Evolutionary conservation across 2,888 invertebrate species (phyloP).

Genomic region (Trisateles emortualis): DNA sequence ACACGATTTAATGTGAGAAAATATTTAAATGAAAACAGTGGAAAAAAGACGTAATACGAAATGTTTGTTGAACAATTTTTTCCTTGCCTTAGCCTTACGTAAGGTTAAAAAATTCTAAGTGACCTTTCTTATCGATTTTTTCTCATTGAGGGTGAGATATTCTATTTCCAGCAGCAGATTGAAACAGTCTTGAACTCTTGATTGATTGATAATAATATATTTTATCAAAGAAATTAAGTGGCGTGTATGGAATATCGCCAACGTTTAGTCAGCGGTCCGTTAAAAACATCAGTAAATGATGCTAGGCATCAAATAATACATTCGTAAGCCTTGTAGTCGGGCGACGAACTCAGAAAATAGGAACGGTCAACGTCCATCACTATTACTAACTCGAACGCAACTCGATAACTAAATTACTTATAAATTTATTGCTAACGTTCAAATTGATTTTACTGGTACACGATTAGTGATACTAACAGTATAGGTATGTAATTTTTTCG

Average conservation of each 20-base stretch:
- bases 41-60: too few species aligned
- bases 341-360: constrained; percentile 59
- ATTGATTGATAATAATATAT: too few species aligned
- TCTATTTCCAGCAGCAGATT: too few species aligned
- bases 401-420: constrained; percentile 24
- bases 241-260: constrained; percentile 30
- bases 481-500: not conserved
- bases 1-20: too few species aligned
- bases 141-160: too few species aligned
- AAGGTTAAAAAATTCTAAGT: too few species aligned
- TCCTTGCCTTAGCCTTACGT: too few species aligned
- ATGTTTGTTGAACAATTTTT: too few species aligned
- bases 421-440: constrained; percentile 1
- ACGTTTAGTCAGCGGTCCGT: constrained; percentile 28
- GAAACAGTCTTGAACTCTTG: too few species aligned
- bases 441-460: not conserved
- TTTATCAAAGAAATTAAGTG: not conserved
- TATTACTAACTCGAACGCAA: constrained; percentile 47
- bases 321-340: constrained; percentile 57
- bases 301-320: constrained; percentile 48
- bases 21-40: too few species aligned
- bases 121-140: too few species aligned
- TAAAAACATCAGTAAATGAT: constrained; percentile 29
- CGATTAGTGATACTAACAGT: not conserved
- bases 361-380: constrained; percentile 49